phyloP scores from a whole-genome alignment of 2,888 invertebrate species.

The Drosophila yooni region DNA sequence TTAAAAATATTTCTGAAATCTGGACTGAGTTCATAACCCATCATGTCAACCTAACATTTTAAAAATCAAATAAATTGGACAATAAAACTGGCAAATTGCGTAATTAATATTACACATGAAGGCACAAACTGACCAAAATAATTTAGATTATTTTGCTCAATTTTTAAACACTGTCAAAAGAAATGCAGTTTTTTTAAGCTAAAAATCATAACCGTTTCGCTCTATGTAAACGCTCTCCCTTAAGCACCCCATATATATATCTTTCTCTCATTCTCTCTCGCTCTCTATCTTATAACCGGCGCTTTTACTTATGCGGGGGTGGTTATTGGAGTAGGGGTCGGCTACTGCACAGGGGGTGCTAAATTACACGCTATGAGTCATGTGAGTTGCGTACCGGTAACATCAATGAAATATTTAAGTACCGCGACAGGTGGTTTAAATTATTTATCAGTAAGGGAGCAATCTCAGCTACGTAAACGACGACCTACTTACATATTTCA shows the following conservation, averaged over 20 bases:
- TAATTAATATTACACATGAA: background rate
- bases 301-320: constrained; percentile 29
- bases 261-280: background rate
- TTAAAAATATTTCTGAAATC: background rate
- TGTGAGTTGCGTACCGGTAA: constrained; percentile 5
- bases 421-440: constrained; percentile 49
- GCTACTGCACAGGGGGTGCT: constrained; percentile 7
- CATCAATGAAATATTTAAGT: background rate
- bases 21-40: background rate
- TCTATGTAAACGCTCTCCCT: constrained; percentile 6
- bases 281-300: background rate
- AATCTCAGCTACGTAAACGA: background rate
- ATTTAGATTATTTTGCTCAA: background rate
- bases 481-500: constrained; percentile 25
- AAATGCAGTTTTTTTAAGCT: background rate
- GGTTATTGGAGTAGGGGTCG: constrained; percentile 9
- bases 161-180: background rate
- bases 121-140: background rate
- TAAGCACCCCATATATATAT: background rate
- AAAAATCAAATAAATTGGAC: background rate
- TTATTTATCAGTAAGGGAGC: constrained; percentile 3
- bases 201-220: constrained; percentile 45
- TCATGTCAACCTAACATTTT: background rate
- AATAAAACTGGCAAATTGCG: background rate
- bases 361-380: constrained; percentile 2